phyloP scores from a whole-genome alignment of 2,888 invertebrate genomes.

The Notodonta ziczac region DNA sequence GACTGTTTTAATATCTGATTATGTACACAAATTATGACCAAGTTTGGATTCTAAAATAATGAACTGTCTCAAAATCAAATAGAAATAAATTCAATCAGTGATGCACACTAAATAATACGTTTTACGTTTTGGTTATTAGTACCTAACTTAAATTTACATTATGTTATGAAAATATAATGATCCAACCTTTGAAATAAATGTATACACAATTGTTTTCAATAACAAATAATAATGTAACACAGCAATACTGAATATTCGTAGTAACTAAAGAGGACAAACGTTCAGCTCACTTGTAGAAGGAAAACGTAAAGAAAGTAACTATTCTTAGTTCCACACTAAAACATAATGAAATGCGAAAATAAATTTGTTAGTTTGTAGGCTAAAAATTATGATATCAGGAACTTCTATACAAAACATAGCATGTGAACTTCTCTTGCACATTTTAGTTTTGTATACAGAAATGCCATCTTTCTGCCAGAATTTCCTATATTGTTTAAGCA shows the following conservation, averaged over 20 bases:
- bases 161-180: neutral
- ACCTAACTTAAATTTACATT: too few species aligned
- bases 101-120: too few species aligned
- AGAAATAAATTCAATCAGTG: neutral
- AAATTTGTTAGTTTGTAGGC: neutral
- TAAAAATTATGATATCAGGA: too few species aligned
- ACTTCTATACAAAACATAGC: neutral
- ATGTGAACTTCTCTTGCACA: neutral
- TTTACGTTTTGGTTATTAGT: too few species aligned
- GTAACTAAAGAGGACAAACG: neutral
- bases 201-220: conserved; percentile 18
- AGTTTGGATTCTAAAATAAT: neutral
- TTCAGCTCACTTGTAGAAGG: conserved; percentile 10
- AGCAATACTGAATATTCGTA: neutral
- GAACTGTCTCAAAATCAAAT: neutral
- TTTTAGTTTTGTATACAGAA: neutral
- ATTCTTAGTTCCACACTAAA: neutral
- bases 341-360: neutral
- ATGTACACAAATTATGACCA: conserved; percentile 20
- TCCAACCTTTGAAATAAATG: conserved; percentile 3
- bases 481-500: too few species aligned
- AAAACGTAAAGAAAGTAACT: neutral
- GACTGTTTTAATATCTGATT: conserved; percentile 21
- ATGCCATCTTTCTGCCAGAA: too few species aligned
- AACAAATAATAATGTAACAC: neutral